Percentiles rank a stretch among this genome's conserved stretches.
Evolutionary conservation across 1,140 invertebrate genomes (phyloP).

Genomic region (Tyrophagus putrescentiae): DNA sequence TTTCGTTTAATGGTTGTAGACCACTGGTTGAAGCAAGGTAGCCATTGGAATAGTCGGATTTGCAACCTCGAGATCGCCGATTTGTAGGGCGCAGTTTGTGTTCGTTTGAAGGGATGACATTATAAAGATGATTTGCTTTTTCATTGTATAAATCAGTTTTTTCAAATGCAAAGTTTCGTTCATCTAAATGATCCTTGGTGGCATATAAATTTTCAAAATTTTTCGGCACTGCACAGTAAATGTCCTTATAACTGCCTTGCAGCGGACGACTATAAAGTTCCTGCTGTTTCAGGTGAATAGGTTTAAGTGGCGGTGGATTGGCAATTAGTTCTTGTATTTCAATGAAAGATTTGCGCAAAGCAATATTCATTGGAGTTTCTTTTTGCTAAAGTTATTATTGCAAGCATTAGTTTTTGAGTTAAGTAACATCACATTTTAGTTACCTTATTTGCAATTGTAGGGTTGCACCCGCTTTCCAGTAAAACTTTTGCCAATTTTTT

Average conservation of each 20-base stretch:
- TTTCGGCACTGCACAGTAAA: conserved; percentile 9
- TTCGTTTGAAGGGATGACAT: too few species aligned
- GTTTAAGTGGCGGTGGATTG: conserved; percentile 40
- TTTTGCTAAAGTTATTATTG: conserved; percentile 44
- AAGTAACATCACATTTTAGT: neutral
- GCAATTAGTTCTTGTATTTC: conserved; percentile 65
- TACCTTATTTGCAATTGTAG: conserved; percentile 61
- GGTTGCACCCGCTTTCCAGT: conserved; percentile 66
- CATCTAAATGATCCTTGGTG: too few species aligned
- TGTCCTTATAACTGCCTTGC: conserved; percentile 11
- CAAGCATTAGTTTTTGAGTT: neutral
- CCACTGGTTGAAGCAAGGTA: neutral
- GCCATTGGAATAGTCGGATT: neutral
- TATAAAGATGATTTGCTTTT: too few species aligned
- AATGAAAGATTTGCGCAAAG: conserved; percentile 60
- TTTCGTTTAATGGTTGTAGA: neutral
- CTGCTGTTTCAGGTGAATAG: neutral
- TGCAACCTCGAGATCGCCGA: conserved; percentile 2
- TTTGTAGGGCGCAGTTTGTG: too few species aligned
- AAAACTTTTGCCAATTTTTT: conserved; percentile 79
- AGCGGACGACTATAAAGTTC: conserved; percentile 3
- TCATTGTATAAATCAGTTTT: too few species aligned
- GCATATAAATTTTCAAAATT: too few species aligned
- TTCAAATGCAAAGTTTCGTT: too few species aligned
- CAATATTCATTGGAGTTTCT: conserved; percentile 78